Conservation (phyloP, 1,140 invertebrate genomes). For the Saxidomus purpurata region DNA sequence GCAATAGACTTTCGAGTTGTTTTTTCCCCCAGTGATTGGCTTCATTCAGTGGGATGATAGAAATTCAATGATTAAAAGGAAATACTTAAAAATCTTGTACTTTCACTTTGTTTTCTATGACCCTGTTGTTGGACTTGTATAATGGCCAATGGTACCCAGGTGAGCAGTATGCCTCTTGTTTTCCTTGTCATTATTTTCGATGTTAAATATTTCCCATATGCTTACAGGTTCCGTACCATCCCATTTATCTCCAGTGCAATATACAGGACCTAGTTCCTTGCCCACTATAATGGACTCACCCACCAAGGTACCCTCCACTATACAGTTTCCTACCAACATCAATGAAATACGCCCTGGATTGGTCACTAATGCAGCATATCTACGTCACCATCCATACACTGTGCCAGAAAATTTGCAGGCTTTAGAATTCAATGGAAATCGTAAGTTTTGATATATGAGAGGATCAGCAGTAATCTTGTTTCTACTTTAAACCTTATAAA, state of each 20-base stretch:
- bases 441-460: conserved; percentile 41
- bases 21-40: no score
- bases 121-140: no score
- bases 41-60: no score
- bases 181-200: no score
- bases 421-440: conserved; percentile 67
- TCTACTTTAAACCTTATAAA: no score
- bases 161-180: no score
- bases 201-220: not conserved
- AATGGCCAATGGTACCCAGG: no score
- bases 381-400: conserved; percentile 62
- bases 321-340: conserved; percentile 79
- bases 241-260: conserved; percentile 55
- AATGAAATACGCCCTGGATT: conserved; percentile 64
- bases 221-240: conserved; percentile 61
- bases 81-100: no score
- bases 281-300: conserved; percentile 89
- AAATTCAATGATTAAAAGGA: no score
- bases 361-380: conserved; percentile 52
- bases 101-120: no score
- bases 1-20: no score
- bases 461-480: no score
- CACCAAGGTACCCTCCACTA: conserved; percentile 84
- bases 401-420: conserved; percentile 79
- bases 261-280: conserved; percentile 84